These are phyloP conservation scores for Rhysida immarginata DNA, from an alignment of 1,140 invertebrate genomes.

Conservation along the genomic window DNA sequence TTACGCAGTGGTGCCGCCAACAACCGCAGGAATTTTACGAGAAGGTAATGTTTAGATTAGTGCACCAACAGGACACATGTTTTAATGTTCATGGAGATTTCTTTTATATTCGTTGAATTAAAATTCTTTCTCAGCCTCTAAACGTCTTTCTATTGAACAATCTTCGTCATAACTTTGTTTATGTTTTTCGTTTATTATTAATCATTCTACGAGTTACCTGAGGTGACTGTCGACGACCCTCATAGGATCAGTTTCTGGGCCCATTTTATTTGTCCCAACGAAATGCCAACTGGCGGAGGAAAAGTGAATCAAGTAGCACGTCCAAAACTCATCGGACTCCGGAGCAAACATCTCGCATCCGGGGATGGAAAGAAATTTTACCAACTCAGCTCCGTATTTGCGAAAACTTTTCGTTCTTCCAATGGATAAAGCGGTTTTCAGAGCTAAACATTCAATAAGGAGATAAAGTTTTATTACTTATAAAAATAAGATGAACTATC, in stretches of 20 bases:
- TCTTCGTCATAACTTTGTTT: too few species aligned
- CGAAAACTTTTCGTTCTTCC: slow-evolving; percentile 9
- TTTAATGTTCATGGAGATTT: too few species aligned
- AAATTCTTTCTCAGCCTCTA: too few species aligned
- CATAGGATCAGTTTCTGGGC: slow-evolving; percentile 13
- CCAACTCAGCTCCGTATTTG: slow-evolving; percentile 11
- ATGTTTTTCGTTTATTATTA: too few species aligned
- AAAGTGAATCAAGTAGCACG: slow-evolving; percentile 15
- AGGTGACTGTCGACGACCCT: slow-evolving; percentile 24
- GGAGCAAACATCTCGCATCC: slow-evolving; percentile 15
- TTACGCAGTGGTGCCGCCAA: too few species aligned
- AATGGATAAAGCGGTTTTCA: background rate
- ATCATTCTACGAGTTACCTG: slow-evolving; percentile 12
- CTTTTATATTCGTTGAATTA: too few species aligned
- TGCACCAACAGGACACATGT: too few species aligned
- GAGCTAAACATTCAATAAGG: background rate
- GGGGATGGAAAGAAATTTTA: slow-evolving; percentile 9
- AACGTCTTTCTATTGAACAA: too few species aligned
- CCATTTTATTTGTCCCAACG: slow-evolving; percentile 28
- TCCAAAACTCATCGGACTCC: slow-evolving; percentile 17
- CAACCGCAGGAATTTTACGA: too few species aligned
- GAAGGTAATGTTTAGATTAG: too few species aligned
- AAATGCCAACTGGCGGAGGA: slow-evolving; percentile 20
- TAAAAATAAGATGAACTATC: background rate
- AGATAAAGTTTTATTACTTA: background rate